Evolutionary conservation across 2,797 vertebrate genomes (phyloP), one percentile per base, ranked within the genome.

Genomic region (Sylvilagus floridanus): DNA sequence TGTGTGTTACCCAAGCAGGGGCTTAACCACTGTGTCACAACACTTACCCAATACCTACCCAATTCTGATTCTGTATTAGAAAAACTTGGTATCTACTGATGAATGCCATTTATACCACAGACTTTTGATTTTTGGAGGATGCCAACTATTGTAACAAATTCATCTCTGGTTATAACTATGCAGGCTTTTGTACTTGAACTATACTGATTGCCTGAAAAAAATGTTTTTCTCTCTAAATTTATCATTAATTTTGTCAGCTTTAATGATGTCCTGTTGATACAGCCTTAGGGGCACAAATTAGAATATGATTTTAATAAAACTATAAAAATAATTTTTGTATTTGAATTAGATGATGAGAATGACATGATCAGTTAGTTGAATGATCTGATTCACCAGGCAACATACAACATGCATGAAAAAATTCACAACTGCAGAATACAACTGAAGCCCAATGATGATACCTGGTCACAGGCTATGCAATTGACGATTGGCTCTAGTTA

Each of bases 301-400:
- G 54, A 62, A 54, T 65, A 47, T 57, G 83, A 6, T 88, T 88
- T 87, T 54, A 84, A 88, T 77, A 87, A 77, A 60, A 76, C 69
- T 4, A 16, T 30, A 65, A 30, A 42, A 42, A 42, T 12, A 66
- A 81, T 24, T 0, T 84, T 95, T 96, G 57, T 37, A 63, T 52
- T 66, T 65, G 6, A 79, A 92, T 69, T 68, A 77, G 21, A 66
- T 73, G 22, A 42, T 89, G 52, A 95, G 60, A 81, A 90, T 87
- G 7, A 93, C 26, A 13, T 69, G 52, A 73, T 26, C 84, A 37
- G 26, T 60, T 68, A 57, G 24, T 35, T 62, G 60, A 84, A 81
- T 1, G 14, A 50, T 72, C 50, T 92, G 37, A 35, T 26, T 91
- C 72, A 76, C 1, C 66, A 63, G 26, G 1, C 83, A 92, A 68